Percentiles rank a stretch among this genome's conserved stretches.
Evolutionary conservation across 1,140 invertebrate species (phyloP).

Genomic region (Nasonia vitripennis): DNA sequence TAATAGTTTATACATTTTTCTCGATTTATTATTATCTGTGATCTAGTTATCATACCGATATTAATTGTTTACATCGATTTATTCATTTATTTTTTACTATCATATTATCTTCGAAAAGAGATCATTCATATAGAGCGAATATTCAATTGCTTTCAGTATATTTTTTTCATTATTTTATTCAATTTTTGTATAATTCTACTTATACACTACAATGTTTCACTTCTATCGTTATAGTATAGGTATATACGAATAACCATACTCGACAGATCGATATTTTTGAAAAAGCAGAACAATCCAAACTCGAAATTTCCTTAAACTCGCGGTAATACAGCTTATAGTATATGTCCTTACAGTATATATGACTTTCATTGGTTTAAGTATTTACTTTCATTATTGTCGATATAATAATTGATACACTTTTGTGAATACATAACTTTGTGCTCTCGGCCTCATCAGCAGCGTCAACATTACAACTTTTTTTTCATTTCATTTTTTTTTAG

Average conservation of each 20-base stretch:
- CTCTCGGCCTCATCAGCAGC: background rate
- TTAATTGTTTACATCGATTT: slow-evolving; percentile 8
- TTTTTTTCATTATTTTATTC: background rate
- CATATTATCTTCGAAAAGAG: background rate
- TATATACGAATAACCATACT: background rate
- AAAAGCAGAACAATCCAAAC: slow-evolving; percentile 11
- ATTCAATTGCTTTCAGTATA: slow-evolving; percentile 31
- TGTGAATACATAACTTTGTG: slow-evolving; percentile 32
- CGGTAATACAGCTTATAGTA: background rate
- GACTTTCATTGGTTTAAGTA: slow-evolving; percentile 62
- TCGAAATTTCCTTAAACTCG: background rate
- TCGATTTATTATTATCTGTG: background rate
- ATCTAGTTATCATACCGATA: background rate
- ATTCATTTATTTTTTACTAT: background rate
- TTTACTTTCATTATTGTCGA: slow-evolving; percentile 66
- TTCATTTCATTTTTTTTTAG: background rate
- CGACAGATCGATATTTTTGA: background rate
- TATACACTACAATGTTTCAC: background rate
- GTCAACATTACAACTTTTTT: slow-evolving; percentile 17
- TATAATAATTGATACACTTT: slow-evolving; percentile 68
- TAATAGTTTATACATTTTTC: no score
- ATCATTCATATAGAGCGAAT: background rate
- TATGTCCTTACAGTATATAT: slow-evolving; percentile 66
- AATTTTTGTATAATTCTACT: slow-evolving; percentile 17
- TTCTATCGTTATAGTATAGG: background rate